Base-by-base conservation (phyloP, 2,888 invertebrate species). In the Hoplodrina ambigua region DNA sequence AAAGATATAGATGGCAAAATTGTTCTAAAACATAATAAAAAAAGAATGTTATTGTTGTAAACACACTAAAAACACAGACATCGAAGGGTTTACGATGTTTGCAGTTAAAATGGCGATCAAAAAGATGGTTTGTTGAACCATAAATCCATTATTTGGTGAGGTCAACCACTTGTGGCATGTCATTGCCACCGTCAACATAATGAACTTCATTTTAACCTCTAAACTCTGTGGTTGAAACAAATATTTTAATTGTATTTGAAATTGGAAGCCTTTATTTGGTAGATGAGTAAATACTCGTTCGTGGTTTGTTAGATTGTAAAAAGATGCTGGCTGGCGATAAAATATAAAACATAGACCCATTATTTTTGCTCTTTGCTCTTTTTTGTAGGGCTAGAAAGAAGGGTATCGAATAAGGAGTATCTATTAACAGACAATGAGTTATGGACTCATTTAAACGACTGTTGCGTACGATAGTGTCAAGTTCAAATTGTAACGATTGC, bases 121-220 rank as follows among this genome's bases (percentile, higher is more conserved):
- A 73, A 62, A 54, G 57, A 63, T 73, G 63, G 69, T 54, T 69
- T 78, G 70, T 70, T 77, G 72, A 72, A 81, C 72, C 78, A 77
- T 69, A 78, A 82, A 75, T 66, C 52, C 69, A 81, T 81, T 81
- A 78, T 80, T 68, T 60, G 6, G 59, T 50, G 50, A 84, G 82
- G 84, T 84, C 82, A 82, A 69, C 70, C 64, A 81, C 84, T 75
- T 73, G 71, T 66, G 69, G 68, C 75, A 81, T 78, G 79, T 81
- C 84, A 81, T 84, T 84, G 82, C 69, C 78, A 84, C 70, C 65
- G 62, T 75, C 74, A 71, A 60, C 60, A 69, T 73, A 71, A 73
- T 57, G 72, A 84, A 75, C 62, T 58, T 80, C 64, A 17, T 67
- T 83, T 56, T 60, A 44, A 72, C 63, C 66, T 81, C 67, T 69